phyloP scores from a whole-genome alignment of 1,140 invertebrate species.

The Drosophila varians region DNA sequence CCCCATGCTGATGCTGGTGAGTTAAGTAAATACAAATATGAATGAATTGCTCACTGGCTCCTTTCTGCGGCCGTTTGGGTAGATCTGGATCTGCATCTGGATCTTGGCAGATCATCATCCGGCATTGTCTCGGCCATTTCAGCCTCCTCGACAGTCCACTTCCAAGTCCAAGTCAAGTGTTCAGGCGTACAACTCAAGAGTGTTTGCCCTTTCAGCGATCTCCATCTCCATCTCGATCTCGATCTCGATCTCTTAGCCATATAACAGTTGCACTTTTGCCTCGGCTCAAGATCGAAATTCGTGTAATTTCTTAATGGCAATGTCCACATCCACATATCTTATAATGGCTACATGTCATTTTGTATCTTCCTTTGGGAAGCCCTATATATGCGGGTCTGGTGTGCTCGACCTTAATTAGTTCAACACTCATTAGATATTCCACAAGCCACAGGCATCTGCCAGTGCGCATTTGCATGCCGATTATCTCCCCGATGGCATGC shows the following conservation, averaged over 20 bases:
- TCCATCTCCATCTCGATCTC: constrained; percentile 39
- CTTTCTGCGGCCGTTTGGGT: constrained; percentile 1
- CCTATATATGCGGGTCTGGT: constrained; percentile 44
- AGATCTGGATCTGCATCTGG: constrained; percentile 60
- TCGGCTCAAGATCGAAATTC: constrained; percentile 42
- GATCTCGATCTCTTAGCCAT: constrained; percentile 43
- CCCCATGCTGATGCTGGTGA: constrained; percentile 53
- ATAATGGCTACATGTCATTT: neutral
- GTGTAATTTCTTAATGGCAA: constrained; percentile 58
- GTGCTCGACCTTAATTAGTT: constrained; percentile 73
- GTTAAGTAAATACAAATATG: constrained; percentile 81
- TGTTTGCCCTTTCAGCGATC: constrained; percentile 62
- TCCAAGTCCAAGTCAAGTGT: constrained; percentile 36
- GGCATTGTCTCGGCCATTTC: constrained; percentile 52
- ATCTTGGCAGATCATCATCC: constrained; percentile 74
- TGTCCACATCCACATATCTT: neutral
- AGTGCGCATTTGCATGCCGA: constrained; percentile 54
- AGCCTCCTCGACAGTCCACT: constrained; percentile 13
- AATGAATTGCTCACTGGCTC: constrained; percentile 65
- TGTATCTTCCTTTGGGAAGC: constrained; percentile 37
- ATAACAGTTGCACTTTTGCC: constrained; percentile 50
- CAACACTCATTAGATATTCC: constrained; percentile 62
- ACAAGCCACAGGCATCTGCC: constrained; percentile 65
- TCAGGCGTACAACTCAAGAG: constrained; percentile 51
- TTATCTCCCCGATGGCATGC: constrained; percentile 28